phyloP scores from a whole-genome alignment of 1,140 invertebrate genomes.

The Polyergus mexicanus region DNA sequence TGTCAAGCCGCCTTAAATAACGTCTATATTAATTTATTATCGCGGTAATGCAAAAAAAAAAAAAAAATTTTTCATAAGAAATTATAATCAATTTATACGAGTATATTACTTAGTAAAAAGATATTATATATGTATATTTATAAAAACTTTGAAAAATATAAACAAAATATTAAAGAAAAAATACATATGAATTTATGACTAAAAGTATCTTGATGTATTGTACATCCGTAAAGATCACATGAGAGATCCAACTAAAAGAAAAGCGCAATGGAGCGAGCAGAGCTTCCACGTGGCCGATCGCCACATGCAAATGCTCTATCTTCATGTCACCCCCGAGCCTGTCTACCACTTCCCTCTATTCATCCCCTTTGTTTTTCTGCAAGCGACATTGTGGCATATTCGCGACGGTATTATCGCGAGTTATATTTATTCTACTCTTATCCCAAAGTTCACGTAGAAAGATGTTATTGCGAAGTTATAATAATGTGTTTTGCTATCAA shows the following conservation, averaged over 20 bases:
- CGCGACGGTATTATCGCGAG: constrained; percentile 25
- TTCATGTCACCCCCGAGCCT: constrained; percentile 60
- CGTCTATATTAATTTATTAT: constrained; percentile 81
- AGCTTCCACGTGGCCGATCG: constrained; percentile 82
- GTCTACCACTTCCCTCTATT: constrained; percentile 51
- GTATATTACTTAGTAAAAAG: neutral
- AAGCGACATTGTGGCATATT: neutral
- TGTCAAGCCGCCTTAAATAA: constrained; percentile 83
- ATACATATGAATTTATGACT: neutral
- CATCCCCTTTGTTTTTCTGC: constrained; percentile 56
- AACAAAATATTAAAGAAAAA: neutral
- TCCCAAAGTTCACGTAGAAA: neutral
- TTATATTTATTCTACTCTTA: constrained; percentile 40
- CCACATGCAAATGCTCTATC: constrained; percentile 85
- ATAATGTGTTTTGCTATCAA: neutral
- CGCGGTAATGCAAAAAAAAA: constrained; percentile 25
- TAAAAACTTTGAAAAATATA: neutral
- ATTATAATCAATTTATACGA: neutral
- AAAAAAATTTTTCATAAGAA: neutral
- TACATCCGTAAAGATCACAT: constrained; percentile 34
- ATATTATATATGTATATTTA: neutral
- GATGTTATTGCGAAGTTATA: constrained; percentile 1
- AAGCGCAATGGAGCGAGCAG: constrained; percentile 76
- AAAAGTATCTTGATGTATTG: constrained; percentile 16
- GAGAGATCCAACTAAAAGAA: constrained; percentile 69